phyloP scores from a whole-genome alignment of 2,888 invertebrate species.

The Apantesis nais region DNA sequence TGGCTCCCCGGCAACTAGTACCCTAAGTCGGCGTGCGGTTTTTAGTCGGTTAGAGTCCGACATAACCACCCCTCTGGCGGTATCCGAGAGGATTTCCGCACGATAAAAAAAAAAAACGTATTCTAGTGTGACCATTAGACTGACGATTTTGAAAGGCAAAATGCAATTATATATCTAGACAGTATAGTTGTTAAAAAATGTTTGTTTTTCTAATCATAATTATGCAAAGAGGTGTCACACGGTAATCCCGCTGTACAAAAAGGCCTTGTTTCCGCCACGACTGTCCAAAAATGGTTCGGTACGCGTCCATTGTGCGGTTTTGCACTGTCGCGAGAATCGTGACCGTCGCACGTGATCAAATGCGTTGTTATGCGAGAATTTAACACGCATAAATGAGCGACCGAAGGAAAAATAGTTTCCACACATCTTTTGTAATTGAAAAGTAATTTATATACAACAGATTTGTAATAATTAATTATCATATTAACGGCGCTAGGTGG shows the following conservation, averaged over 20 bases:
- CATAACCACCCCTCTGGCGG: too few species aligned
- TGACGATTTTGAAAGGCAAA: neutral
- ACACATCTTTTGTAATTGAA: slow-evolving; percentile 66
- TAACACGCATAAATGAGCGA: slow-evolving; percentile 45
- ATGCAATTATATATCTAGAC: slow-evolving; percentile 3
- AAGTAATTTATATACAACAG: slow-evolving; percentile 74
- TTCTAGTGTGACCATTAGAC: too few species aligned
- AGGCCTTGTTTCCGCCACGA: slow-evolving; percentile 65
- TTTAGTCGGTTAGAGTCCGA: too few species aligned
- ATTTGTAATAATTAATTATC: slow-evolving; percentile 84
- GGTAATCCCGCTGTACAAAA: slow-evolving; percentile 69
- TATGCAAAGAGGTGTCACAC: slow-evolving; percentile 67
- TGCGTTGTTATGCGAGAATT: slow-evolving; percentile 52
- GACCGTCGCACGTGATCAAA: slow-evolving; percentile 68
- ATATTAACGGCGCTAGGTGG: slow-evolving; percentile 81
- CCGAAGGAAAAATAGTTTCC: slow-evolving; percentile 42
- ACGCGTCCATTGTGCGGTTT: slow-evolving; percentile 70
- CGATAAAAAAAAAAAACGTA: too few species aligned
- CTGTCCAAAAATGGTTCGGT: slow-evolving; percentile 68
- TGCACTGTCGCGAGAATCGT: slow-evolving; percentile 52
- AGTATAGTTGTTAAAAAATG: slow-evolving; percentile 13
- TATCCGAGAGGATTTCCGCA: too few species aligned
- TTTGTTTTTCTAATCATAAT: slow-evolving; percentile 52
- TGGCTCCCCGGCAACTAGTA: too few species aligned
- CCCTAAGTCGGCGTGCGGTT: too few species aligned